Base-by-base conservation (phyloP, 2,113 vertebrate genomes). In the Motacilla tschutschensis region DNA sequence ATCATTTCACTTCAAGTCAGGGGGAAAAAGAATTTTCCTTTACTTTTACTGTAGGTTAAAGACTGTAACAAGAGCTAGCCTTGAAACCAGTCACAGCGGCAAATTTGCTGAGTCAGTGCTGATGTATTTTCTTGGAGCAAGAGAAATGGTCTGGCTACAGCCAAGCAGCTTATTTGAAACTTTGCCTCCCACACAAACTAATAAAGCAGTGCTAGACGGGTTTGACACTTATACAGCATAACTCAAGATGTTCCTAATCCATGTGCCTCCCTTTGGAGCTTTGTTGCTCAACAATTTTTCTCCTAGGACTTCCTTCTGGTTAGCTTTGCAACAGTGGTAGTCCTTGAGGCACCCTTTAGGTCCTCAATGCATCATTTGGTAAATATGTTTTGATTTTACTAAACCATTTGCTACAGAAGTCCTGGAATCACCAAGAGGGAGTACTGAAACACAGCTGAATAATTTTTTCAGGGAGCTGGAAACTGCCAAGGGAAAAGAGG, bases 181-280 rank as follows among this genome's bases (percentile, higher is more conserved):
- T 86, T 40, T 4, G 6, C 79, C 85, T 94, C 85, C 85, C 38
- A 87, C 76, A 29, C 76, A 85, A 92, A 80, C 38, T 75, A 87
- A 83, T 73, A 93, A 91, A 70, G 46, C 76, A 79, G 46, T 67
- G 35, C 57, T 85, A 81, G 83, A 74, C 1, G 17, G 47, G 46
- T 71, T 87, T 89, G 89, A 93, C 91, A 92, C 65, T 86, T 79
- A 73, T 7, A 88, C 58, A 65, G 57, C 75, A 59, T 83, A 93
- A 88, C 47, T 88, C 66, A 69, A 84, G 67, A 86, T 55, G 51
- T 86, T 88, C 71, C 54, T 83, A 92, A 79, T 70, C 31, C 58
- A 33, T 8, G 35, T 33, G 65, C 54, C 83, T 87, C 76, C 77
- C 70, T 85, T 85, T 57, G 64, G 74, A 91, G 50, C 33, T 83